Conservation (phyloP, 2,113 vertebrate species). For the Gracilinanus agilis region DNA sequence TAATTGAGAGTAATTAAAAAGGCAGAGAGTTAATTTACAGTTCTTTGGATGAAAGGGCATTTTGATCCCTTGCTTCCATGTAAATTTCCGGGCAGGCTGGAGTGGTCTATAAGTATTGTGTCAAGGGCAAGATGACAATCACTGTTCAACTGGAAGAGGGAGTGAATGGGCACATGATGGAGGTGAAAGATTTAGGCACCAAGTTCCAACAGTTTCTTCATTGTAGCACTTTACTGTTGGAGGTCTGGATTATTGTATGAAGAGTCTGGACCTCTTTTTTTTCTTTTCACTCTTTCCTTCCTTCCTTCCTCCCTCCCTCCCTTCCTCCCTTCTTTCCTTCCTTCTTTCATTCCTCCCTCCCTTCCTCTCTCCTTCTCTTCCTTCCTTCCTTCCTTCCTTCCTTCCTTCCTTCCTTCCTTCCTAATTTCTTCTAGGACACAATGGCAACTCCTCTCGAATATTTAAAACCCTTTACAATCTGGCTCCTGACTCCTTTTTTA, state of each 20-base stretch:
- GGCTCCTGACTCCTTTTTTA: too few relatives aligned
- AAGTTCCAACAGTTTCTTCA: constrained; percentile 5
- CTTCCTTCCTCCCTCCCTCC: too few relatives aligned
- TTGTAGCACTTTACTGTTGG: not conserved
- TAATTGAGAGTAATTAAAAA: constrained; percentile 74
- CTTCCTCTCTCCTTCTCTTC: not conserved
- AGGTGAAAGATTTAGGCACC: not conserved
- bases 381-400: too few relatives aligned
- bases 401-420: too few relatives aligned
- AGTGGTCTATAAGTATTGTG: not conserved
- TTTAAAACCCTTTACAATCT: too few relatives aligned
- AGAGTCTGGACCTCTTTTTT: not conserved
- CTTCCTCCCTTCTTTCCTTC: rapidly evolving
- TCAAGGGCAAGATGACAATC: constrained; percentile 26
- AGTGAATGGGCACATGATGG: constrained; percentile 8
- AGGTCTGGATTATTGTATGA: constrained; percentile 42
- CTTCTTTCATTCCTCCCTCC: too few relatives aligned
- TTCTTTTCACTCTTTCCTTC: not conserved
- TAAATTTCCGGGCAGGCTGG: constrained; percentile 23
- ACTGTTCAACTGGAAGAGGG: constrained; percentile 45
- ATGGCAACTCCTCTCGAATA: too few relatives aligned
- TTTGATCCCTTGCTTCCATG: constrained; percentile 61
- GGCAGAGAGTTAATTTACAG: constrained; percentile 68
- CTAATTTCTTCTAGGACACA: too few relatives aligned
- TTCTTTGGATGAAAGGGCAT: constrained; percentile 63